These are phyloP conservation scores for Silurus lanzhouensis DNA, from an alignment of 2,797 vertebrate genomes.

Conservation along the genomic window DNA sequence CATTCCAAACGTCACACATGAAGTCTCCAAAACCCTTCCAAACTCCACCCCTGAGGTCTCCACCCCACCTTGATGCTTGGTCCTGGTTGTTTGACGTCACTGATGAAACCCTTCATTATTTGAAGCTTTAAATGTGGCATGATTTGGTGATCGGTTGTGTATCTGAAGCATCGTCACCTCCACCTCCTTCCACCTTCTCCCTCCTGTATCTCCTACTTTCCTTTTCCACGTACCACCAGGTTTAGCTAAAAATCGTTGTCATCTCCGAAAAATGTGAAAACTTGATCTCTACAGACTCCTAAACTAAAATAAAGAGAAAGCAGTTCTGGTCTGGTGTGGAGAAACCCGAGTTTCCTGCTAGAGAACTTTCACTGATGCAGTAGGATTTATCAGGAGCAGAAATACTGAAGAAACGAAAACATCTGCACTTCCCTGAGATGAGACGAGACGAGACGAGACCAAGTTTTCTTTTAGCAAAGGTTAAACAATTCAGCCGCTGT, in stretches of 20 bases:
- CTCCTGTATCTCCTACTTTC: neutral
- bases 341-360: too few species aligned
- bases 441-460: neutral
- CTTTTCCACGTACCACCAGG: neutral
- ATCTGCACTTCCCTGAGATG: neutral
- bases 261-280: too few species aligned
- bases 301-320: too few species aligned
- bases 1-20: neutral
- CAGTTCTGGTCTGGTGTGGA: too few species aligned
- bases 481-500: neutral
- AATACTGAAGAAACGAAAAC: neutral
- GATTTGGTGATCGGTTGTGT: conserved; percentile 65
- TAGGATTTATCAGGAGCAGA: neutral
- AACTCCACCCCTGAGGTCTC: neutral
- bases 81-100: conserved; percentile 46
- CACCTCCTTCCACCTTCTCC: neutral
- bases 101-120: conserved; percentile 36
- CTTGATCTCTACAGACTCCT: too few species aligned
- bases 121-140: conserved; percentile 62
- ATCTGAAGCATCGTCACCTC: conserved; percentile 16
- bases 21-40: neutral
- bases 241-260: neutral
- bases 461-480: neutral
- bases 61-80: conserved; percentile 58
- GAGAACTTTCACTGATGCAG: neutral